phyloP scores from a whole-genome alignment of 2,113 vertebrate species.

The Calyptomena viridis region DNA sequence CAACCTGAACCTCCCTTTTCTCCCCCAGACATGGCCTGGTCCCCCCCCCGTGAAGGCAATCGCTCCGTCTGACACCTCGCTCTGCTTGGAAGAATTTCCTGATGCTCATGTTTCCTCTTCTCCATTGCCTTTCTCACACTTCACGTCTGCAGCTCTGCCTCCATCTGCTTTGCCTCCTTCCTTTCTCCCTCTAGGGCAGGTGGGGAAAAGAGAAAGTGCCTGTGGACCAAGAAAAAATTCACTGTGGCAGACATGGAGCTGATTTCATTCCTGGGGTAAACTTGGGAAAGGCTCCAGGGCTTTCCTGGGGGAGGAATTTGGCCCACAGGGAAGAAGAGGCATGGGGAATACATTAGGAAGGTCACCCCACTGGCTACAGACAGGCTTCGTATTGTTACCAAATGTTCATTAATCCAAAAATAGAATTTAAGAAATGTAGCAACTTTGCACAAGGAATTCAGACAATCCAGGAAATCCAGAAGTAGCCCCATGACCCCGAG shows the following conservation, averaged over 20 bases:
- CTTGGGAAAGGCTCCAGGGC: not conserved
- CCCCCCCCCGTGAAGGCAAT: not conserved
- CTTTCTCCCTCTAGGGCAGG: not conserved
- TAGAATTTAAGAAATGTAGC: conserved; percentile 48
- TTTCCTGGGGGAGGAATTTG: not conserved
- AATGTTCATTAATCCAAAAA: conserved; percentile 34
- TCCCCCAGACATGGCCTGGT: not conserved
- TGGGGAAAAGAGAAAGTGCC: not conserved
- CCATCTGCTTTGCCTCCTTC: not conserved
- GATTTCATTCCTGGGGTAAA: not conserved
- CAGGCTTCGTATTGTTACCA: conserved; percentile 18
- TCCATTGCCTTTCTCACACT: not conserved
- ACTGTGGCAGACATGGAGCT: not conserved
- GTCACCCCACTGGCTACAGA: conserved; percentile 15
- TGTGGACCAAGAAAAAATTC: not conserved
- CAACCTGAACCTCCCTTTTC: not conserved
- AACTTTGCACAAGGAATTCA: conserved; percentile 43
- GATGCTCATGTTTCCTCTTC: not conserved
- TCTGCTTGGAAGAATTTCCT: not conserved
- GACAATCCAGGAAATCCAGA: conserved; percentile 47
- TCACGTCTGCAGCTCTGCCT: not conserved
- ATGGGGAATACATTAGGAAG: conserved; percentile 28
- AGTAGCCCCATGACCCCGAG: conserved; percentile 15
- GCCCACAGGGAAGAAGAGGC: not conserved
- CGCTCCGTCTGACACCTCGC: not conserved